phyloP scores from a whole-genome alignment of 2,113 vertebrate genomes.

The Burhinus bistriatus region DNA sequence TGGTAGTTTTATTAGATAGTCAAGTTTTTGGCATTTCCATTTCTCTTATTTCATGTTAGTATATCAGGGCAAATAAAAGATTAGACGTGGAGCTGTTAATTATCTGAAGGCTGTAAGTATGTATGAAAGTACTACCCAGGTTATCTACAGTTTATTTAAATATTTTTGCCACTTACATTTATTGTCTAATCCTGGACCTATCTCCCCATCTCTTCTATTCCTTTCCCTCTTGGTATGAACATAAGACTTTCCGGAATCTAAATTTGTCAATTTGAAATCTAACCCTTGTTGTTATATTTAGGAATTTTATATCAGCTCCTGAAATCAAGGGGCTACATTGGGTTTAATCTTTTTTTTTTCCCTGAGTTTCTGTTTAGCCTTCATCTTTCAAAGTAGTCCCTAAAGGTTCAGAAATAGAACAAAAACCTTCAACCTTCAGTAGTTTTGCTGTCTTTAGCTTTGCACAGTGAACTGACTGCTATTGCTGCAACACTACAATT shows the following conservation, averaged over 20 bases:
- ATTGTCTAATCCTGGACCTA: background rate
- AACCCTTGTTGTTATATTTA: background rate
- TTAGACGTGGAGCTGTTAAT: background rate
- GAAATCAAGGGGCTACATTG: background rate
- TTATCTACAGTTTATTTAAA: background rate
- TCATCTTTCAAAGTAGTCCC: background rate
- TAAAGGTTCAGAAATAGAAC: background rate
- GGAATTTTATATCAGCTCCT: background rate
- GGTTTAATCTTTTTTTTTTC: background rate
- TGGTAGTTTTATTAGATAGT: conserved; percentile 39
- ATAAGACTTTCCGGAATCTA: background rate
- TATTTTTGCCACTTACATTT: background rate
- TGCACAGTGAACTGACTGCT: background rate
- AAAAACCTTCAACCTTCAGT: background rate
- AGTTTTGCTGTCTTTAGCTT: background rate
- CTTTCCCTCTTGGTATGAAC: background rate
- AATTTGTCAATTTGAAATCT: background rate
- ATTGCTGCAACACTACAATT: background rate
- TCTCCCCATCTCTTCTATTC: background rate
- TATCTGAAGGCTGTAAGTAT: background rate
- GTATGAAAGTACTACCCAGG: background rate
- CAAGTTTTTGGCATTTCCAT: conserved; percentile 26
- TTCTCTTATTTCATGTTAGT: conserved; percentile 27
- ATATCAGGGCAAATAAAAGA: background rate
- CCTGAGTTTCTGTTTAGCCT: background rate